Conservation (phyloP, 2,797 vertebrate genomes). For the Myotis myotis region DNA sequence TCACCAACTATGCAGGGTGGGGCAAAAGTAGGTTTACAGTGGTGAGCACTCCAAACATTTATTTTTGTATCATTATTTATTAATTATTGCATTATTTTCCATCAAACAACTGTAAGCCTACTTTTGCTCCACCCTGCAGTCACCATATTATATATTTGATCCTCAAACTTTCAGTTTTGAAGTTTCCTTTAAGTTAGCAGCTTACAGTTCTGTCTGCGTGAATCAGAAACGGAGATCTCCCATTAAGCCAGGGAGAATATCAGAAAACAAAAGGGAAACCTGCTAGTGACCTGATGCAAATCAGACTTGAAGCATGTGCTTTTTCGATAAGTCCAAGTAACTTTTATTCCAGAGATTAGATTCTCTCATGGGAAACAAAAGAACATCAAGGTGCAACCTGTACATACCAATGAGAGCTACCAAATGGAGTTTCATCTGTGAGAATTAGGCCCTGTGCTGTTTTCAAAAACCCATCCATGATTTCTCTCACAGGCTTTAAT, state of each 20-base stretch:
- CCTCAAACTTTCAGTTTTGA: neutral
- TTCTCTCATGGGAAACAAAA: neutral
- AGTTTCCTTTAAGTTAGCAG: neutral
- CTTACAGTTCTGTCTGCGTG: neutral
- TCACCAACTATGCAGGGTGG: neutral
- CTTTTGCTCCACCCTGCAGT: neutral
- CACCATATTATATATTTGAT: neutral
- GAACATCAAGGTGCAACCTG: neutral
- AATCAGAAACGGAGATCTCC: neutral
- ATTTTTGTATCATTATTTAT: neutral
- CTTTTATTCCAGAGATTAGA: conserved; percentile 10
- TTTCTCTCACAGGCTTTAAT: neutral
- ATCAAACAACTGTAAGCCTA: neutral
- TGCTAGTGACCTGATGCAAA: neutral
- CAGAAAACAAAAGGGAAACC: neutral
- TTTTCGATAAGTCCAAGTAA: neutral
- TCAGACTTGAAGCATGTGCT: neutral
- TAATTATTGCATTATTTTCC: neutral
- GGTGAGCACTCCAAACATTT: neutral
- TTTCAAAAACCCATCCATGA: neutral
- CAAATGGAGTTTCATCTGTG: neutral
- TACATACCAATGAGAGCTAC: neutral
- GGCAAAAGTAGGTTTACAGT: neutral
- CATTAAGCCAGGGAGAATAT: neutral
- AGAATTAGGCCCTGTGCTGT: neutral